Base-by-base conservation (phyloP, 2,113 vertebrate species). In the Erythrocercus mccallii region DNA sequence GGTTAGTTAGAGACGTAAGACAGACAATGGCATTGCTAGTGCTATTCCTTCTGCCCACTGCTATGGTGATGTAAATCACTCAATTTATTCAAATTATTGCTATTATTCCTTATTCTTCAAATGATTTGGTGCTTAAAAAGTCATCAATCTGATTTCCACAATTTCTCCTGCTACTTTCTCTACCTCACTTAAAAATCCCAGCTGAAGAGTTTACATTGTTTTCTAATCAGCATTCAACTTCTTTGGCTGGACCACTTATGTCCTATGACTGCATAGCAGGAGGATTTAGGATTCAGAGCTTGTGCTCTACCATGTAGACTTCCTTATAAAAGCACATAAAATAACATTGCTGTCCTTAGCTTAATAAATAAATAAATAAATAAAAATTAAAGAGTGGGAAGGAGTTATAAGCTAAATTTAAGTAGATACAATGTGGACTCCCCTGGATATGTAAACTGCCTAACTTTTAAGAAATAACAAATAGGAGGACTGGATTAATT, bases 331-430 rank as follows among this genome's bases (percentile, higher is more conserved):
- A 83, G 7, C 3, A 35, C 11, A 30, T 47, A 11, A 72, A 69
- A 83, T 33, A n/a, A 47, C 14, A 70, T 65, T 86, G 1, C 6
- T 48, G 56, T 65, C 15, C 13, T 44, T 45, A 37, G 16, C 30
- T 47, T 47, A 15, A 69, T 12, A 38, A 23, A 27, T 28, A 35
- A 48, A n/a, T n/a, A n/a, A n/a, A n/a, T n/a, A n/a, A n/a, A n/a
- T n/a, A n/a, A n/a, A n/a, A n/a, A n/a, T n/a, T n/a, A 12, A 2
- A 12, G 3, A 2, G 2, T 5, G 5, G 5, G 11, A 4, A 16
- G 9, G 17, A 53, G 5, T 3, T 15, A 24, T 48, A 44, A 83
- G 5, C 3, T 66, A 42, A 37, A 50, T 80, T 61, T 81, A 84
- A 54, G 65, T 4, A 61, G 16, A 31, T 22, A 8, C 5, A 48